Conservation (phyloP, 2,797 vertebrate genomes). For the Eidolon dupreanum region DNA sequence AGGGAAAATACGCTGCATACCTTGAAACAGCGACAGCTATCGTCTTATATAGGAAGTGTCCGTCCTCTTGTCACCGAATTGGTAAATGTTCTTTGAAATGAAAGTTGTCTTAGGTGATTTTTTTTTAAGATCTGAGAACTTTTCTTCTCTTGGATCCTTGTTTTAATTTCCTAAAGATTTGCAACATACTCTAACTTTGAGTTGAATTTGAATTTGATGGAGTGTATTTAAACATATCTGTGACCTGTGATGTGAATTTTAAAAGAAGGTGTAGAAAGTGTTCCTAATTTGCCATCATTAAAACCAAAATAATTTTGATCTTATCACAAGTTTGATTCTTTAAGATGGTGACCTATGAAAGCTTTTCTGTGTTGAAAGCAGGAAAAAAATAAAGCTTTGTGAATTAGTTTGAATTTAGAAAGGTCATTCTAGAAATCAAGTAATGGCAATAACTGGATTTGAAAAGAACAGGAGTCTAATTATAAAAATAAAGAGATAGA, state of each 20-base stretch:
- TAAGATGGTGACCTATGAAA: neutral
- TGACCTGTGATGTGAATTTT: neutral
- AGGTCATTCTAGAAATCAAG: slow-evolving; percentile 1
- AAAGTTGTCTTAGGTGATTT: neutral
- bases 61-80: slow-evolving; percentile 95
- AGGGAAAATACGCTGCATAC: slow-evolving; percentile 98
- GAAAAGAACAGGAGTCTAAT: neutral
- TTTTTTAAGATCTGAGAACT: neutral
- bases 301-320: slow-evolving; percentile 36
- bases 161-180: neutral
- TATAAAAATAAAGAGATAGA: neutral
- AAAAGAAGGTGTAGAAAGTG: neutral
- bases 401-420: slow-evolving; percentile 12
- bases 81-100: slow-evolving; percentile 84
- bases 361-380: neutral
- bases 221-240: neutral
- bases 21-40: slow-evolving; percentile 91
- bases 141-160: slow-evolving; percentile 3
- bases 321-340: neutral
- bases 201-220: slow-evolving; percentile 22
- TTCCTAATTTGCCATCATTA: slow-evolving; percentile 22
- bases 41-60: slow-evolving; percentile 86
- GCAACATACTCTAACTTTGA: neutral
- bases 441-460: neutral
- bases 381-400: neutral